Conservation (phyloP, 2,113 vertebrate genomes). For the Hemichromis elongatus region DNA sequence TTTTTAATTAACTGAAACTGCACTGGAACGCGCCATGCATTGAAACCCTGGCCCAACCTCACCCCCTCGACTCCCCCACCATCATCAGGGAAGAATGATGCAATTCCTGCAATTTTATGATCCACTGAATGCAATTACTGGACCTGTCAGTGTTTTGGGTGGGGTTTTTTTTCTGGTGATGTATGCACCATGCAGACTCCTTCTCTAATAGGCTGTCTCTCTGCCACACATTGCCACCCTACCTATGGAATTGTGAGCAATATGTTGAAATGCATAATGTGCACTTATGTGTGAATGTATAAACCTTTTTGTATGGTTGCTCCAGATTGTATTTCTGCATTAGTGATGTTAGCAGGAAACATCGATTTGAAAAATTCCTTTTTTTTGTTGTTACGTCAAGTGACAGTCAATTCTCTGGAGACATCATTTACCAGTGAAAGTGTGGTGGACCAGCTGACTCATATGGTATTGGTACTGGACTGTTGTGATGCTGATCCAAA, state of each 20-base stretch:
- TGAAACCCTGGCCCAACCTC: constrained; percentile 16
- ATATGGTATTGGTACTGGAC: not conserved
- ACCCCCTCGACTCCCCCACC: not conserved
- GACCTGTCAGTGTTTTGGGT: constrained; percentile 50
- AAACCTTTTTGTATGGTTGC: not conserved
- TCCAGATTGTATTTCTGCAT: not conserved
- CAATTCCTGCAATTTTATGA: constrained; percentile 64
- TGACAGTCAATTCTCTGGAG: not conserved
- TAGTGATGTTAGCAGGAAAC: not conserved
- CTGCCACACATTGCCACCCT: not conserved
- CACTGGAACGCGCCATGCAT: constrained; percentile 42
- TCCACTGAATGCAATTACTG: constrained; percentile 60
- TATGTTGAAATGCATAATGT: not conserved
- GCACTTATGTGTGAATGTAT: not conserved
- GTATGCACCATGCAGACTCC: constrained; percentile 26
- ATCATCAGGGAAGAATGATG: constrained; percentile 51
- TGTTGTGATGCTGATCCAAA: not conserved
- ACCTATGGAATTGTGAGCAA: not conserved
- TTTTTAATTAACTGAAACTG: constrained; percentile 64
- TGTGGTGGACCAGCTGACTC: not conserved
- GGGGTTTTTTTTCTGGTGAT: constrained; percentile 21
- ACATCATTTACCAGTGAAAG: not conserved
- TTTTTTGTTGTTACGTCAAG: not conserved
- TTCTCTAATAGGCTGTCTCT: not conserved
- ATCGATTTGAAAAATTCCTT: not conserved